Evolutionary conservation across 53 echinoderm and acorn worm species (phyloP).

Genomic region (Paracentrotus lividus): DNA sequence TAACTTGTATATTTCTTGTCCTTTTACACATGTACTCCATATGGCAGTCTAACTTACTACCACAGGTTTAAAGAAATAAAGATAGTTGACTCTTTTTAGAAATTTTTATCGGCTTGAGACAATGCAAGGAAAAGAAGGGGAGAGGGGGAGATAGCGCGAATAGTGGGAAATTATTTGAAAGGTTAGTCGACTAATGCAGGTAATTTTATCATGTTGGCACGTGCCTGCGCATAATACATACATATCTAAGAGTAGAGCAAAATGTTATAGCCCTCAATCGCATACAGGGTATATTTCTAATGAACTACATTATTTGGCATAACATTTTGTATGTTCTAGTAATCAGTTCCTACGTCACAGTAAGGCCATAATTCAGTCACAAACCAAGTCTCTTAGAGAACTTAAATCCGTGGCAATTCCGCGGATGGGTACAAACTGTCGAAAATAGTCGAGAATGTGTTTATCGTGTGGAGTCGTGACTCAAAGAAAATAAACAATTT

Average conservation of each 20-base stretch:
- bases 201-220: background rate
- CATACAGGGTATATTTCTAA: background rate
- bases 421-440: background rate
- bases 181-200: constrained; percentile 7
- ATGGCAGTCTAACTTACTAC: too few species aligned
- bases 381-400: background rate
- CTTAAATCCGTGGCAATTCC: constrained; percentile 16
- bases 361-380: background rate
- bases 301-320: background rate
- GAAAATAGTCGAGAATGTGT: background rate
- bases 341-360: background rate
- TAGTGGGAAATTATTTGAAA: background rate
- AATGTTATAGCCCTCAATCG: background rate
- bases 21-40: too few species aligned
- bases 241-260: background rate
- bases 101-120: too few species aligned
- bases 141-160: background rate
- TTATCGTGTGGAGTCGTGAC: background rate
- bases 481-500: background rate
- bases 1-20: too few species aligned
- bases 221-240: background rate
- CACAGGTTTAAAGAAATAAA: too few species aligned
- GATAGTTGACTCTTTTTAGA: too few species aligned
- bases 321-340: background rate
- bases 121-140: background rate